Evolutionary conservation across 1,140 invertebrate species (phyloP).

Genomic region (Scaptomyza montana): DNA sequence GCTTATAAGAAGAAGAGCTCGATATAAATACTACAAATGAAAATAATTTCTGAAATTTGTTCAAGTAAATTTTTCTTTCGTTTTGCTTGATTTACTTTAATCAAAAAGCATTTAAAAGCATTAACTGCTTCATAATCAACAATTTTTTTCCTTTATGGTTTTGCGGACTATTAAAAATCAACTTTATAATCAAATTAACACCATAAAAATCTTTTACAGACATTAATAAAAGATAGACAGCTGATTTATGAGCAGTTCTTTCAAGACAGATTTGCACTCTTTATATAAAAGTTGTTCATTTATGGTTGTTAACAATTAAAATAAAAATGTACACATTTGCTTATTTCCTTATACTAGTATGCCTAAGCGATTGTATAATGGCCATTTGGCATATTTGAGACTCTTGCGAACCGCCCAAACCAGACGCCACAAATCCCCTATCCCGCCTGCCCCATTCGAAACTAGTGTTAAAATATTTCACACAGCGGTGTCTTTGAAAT

Average conservation of each 20-base stretch:
- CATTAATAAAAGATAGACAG: neutral
- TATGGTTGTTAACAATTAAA: neutral
- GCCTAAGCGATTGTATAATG: conserved; percentile 6
- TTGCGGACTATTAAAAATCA: conserved; percentile 22
- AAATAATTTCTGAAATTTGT: neutral
- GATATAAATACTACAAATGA: neutral
- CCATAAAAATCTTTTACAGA: conserved; percentile 14
- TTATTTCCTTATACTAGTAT: conserved; percentile 19
- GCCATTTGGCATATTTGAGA: conserved; percentile 16
- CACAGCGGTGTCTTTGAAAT: conserved; percentile 54
- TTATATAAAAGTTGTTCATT: neutral
- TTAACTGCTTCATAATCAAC: neutral
- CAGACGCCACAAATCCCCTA: neutral
- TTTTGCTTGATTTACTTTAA: neutral
- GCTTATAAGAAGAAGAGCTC: neutral
- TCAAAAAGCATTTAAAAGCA: conserved; percentile 6
- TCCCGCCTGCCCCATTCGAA: neutral
- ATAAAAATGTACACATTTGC: neutral
- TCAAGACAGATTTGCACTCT: neutral
- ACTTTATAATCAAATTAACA: conserved; percentile 24
- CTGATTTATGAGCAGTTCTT: too few relatives aligned
- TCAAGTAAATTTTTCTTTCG: neutral
- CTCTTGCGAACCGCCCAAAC: neutral
- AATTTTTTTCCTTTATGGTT: neutral
- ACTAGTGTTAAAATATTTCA: conserved; percentile 47